Evolutionary conservation across 1,140 invertebrate species (phyloP).

Genomic region (Anoplophora glabripennis): DNA sequence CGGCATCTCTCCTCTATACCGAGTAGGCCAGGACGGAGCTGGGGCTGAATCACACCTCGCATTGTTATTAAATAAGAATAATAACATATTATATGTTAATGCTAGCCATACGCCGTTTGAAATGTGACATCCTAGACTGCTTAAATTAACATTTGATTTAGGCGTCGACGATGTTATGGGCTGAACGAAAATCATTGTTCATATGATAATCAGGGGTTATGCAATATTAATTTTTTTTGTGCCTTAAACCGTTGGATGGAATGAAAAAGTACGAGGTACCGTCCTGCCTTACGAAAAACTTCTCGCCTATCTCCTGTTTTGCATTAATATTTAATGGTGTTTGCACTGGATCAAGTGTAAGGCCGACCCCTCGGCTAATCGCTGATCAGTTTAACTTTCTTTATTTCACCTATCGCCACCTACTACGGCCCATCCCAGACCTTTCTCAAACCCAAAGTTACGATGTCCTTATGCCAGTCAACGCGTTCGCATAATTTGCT

Average conservation of each 20-base stretch:
- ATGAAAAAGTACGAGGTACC: no score
- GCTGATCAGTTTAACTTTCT: no score
- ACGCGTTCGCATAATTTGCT: no score
- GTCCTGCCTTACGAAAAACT: no score
- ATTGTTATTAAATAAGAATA: slow-evolving; percentile 50
- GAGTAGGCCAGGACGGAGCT: slow-evolving; percentile 4
- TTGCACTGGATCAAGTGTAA: no score
- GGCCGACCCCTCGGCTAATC: no score
- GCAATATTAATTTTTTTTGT: slow-evolving; percentile 12
- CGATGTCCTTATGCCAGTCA: no score
- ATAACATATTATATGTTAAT: slow-evolving; percentile 50
- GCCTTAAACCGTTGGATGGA: not conserved
- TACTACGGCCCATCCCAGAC: no score
- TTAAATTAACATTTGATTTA: slow-evolving; percentile 48
- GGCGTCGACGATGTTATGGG: slow-evolving; percentile 40
- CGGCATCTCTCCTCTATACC: not conserved
- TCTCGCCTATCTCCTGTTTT: no score
- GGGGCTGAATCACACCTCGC: slow-evolving; percentile 39
- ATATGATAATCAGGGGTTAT: slow-evolving; percentile 42
- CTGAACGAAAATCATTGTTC: slow-evolving; percentile 47
- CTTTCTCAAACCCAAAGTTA: no score
- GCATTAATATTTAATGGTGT: no score
- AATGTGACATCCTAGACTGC: slow-evolving; percentile 43
- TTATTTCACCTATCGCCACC: no score
- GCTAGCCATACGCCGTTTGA: slow-evolving; percentile 42